These are phyloP conservation scores for Pangasius larnaudii DNA, from an alignment of 2,797 vertebrate genomes.

Conservation along the genomic window DNA sequence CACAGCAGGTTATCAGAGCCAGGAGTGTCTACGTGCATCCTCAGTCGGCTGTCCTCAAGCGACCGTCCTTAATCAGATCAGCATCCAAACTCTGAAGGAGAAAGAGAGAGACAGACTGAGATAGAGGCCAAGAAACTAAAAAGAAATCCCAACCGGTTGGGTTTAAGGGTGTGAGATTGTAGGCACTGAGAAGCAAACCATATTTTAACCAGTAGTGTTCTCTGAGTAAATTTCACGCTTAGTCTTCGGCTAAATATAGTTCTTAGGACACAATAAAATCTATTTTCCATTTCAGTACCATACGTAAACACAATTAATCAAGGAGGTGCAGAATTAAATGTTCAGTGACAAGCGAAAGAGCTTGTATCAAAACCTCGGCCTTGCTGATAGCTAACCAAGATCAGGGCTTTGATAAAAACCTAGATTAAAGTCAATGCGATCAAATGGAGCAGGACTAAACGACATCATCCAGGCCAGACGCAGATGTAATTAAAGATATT, in stretches of 20 bases:
- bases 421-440: slow-evolving; percentile 40
- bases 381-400: slow-evolving; percentile 32
- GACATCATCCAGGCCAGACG: slow-evolving; percentile 33
- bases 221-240: not conserved
- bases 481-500: slow-evolving; percentile 55
- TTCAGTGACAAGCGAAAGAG: slow-evolving; percentile 1
- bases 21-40: slow-evolving; percentile 3
- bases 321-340: not conserved
- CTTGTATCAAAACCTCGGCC: slow-evolving; percentile 20
- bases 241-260: slow-evolving; percentile 9
- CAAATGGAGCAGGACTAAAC: slow-evolving; percentile 47
- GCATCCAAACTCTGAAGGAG: not conserved
- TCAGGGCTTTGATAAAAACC: slow-evolving; percentile 39
- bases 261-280: not conserved
- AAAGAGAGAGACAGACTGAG: not conserved
- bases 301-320: slow-evolving; percentile 39
- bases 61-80: slow-evolving; percentile 22
- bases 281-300: slow-evolving; percentile 29
- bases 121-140: not conserved
- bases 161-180: not conserved
- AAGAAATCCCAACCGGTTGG: not conserved
- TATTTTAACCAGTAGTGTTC: slow-evolving; percentile 2
- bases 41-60: slow-evolving; percentile 1
- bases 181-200: not conserved
- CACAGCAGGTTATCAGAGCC: slow-evolving; percentile 24